Percentiles rank a stretch among this genome's conserved stretches.
These are phyloP conservation scores for Orientallactaga bullata DNA, from an alignment of 2,113 vertebrate species.

Conservation along the genomic window DNA sequence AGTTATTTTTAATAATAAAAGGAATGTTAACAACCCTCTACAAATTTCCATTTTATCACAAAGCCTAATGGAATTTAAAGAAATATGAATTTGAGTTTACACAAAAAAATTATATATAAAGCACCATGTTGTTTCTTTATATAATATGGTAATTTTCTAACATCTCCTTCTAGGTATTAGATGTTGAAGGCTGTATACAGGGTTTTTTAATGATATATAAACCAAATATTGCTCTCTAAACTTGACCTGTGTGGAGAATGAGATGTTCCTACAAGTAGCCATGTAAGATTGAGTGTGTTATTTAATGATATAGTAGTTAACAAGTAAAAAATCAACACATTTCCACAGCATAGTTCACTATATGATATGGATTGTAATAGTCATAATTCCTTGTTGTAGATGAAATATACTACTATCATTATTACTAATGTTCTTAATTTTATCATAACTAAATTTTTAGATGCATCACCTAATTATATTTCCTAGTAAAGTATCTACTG, in stretches of 20 bases:
- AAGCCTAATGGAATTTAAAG: background rate
- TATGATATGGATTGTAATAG: background rate
- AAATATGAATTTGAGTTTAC: background rate
- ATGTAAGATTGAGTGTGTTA: background rate
- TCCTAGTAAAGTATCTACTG: background rate
- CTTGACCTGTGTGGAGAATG: background rate
- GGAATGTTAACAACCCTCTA: background rate
- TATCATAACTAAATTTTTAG: background rate
- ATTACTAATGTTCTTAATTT: background rate
- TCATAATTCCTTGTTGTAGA: background rate
- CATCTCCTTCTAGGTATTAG: background rate
- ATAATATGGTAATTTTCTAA: background rate
- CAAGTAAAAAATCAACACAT: background rate
- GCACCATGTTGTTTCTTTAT: background rate
- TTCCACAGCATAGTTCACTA: background rate
- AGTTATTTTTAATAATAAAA: conserved; percentile 8
- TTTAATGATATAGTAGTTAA: background rate
- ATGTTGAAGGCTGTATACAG: background rate
- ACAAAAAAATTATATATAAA: background rate
- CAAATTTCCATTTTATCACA: background rate
- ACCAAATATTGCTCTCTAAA: background rate
- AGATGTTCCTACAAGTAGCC: background rate
- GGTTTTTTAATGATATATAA: background rate
- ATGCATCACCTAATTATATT: background rate
- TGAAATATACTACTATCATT: background rate